Percentiles rank a stretch among this genome's conserved stretches.
Conservation (phyloP, 2,888 invertebrate genomes). For the Torymus tubicola region DNA sequence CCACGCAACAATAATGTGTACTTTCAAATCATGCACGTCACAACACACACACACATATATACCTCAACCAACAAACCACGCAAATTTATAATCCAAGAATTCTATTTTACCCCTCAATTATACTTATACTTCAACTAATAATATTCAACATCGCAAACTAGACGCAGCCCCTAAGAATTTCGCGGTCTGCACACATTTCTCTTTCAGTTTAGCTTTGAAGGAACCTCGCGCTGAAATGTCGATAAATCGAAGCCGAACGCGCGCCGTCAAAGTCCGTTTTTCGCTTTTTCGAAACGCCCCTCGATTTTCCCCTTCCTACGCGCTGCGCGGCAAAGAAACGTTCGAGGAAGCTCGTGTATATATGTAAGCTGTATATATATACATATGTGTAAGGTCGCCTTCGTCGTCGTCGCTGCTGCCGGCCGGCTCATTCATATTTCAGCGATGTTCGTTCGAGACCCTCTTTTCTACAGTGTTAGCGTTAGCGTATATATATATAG, state of each 20-base stretch:
- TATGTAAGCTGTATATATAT: too few species aligned
- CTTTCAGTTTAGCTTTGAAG: too few species aligned
- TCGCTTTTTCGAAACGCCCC: constrained; percentile 50
- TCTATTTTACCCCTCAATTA: too few species aligned
- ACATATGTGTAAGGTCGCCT: neutral
- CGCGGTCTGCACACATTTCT: too few species aligned
- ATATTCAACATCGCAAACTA: too few species aligned
- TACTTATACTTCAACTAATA: too few species aligned
- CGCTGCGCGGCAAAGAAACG: neutral
- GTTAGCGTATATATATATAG: too few species aligned
- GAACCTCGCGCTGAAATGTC: constrained; percentile 29
- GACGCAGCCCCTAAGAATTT: too few species aligned
- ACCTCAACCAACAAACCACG: neutral
- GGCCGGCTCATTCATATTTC: constrained; percentile 52
- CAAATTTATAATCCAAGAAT: constrained; percentile 5
- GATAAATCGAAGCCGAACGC: constrained; percentile 49
- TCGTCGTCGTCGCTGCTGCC: too few species aligned
- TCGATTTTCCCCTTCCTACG: constrained; percentile 25
- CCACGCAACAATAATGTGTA: neutral
- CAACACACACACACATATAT: neutral
- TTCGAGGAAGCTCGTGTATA: neutral
- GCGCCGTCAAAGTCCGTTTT: constrained; percentile 4
- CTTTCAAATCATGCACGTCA: neutral
- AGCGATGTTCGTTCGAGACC: constrained; percentile 28
- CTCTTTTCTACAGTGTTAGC: neutral